Conservation (phyloP, 1,140 invertebrate species). For the Ceratitis capitata region DNA sequence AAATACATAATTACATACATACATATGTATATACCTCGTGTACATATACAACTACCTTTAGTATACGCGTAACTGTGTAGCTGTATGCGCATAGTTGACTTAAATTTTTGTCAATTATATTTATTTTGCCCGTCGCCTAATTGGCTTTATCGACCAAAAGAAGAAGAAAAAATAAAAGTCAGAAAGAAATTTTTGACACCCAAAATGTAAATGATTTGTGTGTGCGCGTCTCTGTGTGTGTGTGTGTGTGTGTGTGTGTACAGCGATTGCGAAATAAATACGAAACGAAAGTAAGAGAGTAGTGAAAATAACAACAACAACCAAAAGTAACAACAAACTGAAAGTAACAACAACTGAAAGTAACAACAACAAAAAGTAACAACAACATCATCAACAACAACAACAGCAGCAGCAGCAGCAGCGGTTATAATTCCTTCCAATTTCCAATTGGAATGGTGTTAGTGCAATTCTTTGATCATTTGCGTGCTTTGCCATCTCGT, state of each 20-base stretch:
- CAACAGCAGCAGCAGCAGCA: neutral
- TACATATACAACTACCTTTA: neutral
- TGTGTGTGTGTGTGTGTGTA: no score
- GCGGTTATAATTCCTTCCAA: neutral
- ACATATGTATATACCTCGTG: neutral
- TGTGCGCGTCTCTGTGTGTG: no score
- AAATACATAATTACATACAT: neutral
- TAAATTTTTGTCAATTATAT: neutral
- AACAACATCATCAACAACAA: neutral
- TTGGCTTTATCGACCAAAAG: no score
- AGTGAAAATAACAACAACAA: neutral
- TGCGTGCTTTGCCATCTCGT: no score
- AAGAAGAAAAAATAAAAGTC: no score
- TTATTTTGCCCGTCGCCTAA: neutral
- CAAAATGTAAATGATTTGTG: constrained; percentile 23
- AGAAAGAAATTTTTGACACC: neutral
- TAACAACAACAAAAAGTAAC: neutral
- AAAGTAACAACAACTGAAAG: neutral
- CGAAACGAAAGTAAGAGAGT: neutral
- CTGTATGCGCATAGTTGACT: neutral
- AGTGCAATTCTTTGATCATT: constrained; percentile 10
- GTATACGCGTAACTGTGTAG: neutral
- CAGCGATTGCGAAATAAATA: constrained; percentile 22
- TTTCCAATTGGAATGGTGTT: constrained; percentile 26
- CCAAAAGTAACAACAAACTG: neutral